phyloP scores from a whole-genome alignment of 64 coral and sea anemone genomes.

The Stichodactyla mertensii region DNA sequence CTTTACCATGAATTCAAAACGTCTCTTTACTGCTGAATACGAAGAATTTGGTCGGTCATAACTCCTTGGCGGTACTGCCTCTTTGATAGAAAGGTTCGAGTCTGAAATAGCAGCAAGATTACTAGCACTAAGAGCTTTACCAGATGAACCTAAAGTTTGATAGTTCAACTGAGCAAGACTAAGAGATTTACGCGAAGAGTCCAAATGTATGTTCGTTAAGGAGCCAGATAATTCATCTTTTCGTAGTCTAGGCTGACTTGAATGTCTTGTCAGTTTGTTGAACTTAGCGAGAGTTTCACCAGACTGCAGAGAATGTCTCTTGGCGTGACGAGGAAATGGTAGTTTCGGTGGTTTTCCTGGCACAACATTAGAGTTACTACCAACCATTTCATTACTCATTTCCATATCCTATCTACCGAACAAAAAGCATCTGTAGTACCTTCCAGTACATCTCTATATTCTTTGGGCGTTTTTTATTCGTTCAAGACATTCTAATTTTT shows the following conservation, averaged over 20 bases:
- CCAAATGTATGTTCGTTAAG: slow-evolving; percentile 44
- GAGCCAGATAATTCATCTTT: slow-evolving; percentile 58
- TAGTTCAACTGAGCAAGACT: slow-evolving; percentile 80
- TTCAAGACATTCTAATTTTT: slow-evolving; percentile 1
- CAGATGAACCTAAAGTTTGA: slow-evolving; percentile 47
- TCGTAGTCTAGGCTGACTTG: slow-evolving; percentile 76
- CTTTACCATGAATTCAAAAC: slow-evolving; percentile 76
- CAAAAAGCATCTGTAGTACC: background rate
- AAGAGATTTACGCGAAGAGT: slow-evolving; percentile 44
- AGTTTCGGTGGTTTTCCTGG: slow-evolving; percentile 58
- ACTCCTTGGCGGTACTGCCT: slow-evolving; percentile 74
- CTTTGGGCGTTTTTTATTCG: background rate
- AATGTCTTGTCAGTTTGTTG: slow-evolving; percentile 59
- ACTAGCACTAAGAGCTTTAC: slow-evolving; percentile 87
- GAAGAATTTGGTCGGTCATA: slow-evolving; percentile 89
- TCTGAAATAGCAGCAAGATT: slow-evolving; percentile 99
- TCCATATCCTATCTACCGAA: background rate
- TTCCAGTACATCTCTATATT: background rate
- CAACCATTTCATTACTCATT: background rate
- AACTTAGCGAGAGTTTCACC: slow-evolving; percentile 66
- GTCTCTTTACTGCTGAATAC: slow-evolving; percentile 57
- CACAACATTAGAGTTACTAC: slow-evolving; percentile 1
- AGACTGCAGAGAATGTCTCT: slow-evolving; percentile 87
- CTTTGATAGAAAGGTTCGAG: slow-evolving; percentile 86
- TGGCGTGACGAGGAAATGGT: slow-evolving; percentile 19